phyloP scores from a whole-genome alignment of 1,140 invertebrate species.

The Drosophila micromelanica region DNA sequence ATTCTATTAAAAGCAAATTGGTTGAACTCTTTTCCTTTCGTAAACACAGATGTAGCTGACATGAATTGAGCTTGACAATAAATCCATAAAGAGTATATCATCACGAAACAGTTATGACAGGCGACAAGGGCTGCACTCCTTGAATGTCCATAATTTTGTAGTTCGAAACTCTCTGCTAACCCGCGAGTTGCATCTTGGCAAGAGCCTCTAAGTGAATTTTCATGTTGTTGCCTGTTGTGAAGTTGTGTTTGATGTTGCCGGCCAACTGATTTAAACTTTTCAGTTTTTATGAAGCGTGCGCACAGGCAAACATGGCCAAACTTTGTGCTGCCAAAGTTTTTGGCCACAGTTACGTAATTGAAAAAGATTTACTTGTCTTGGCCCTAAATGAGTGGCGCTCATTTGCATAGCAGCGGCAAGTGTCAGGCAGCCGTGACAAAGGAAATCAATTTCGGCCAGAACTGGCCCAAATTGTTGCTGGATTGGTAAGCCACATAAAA shows the following conservation, averaged over 20 bases:
- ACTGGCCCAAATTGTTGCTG: conserved; percentile 43
- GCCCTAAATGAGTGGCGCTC: conserved; percentile 29
- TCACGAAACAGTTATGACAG: conserved; percentile 62
- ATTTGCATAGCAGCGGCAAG: conserved; percentile 39
- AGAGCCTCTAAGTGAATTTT: conserved; percentile 57
- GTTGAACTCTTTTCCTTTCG: conserved; percentile 17
- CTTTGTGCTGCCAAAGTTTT: conserved; percentile 39
- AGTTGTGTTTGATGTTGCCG: conserved; percentile 44
- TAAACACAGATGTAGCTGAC: not conserved
- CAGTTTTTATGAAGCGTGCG: conserved; percentile 32
- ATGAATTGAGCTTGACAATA: conserved; percentile 41
- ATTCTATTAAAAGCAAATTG: conserved; percentile 72
- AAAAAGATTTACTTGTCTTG: conserved; percentile 35
- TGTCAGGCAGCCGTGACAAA: conserved; percentile 42
- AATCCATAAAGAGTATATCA: conserved; percentile 46
- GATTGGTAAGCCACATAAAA: conserved; percentile 66
- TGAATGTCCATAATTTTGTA: conserved; percentile 11
- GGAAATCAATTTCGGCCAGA: conserved; percentile 61
- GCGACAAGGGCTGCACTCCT: conserved; percentile 17
- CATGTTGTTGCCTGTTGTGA: conserved; percentile 48
- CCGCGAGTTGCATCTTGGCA: not conserved
- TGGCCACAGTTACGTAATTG: conserved; percentile 41
- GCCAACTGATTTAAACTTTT: conserved; percentile 45
- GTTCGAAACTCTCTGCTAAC: conserved; percentile 8
- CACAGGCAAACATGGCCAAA: conserved; percentile 40